phyloP scores from a whole-genome alignment of 2,888 invertebrate genomes.

The Heteromyza rotundicornis region DNA sequence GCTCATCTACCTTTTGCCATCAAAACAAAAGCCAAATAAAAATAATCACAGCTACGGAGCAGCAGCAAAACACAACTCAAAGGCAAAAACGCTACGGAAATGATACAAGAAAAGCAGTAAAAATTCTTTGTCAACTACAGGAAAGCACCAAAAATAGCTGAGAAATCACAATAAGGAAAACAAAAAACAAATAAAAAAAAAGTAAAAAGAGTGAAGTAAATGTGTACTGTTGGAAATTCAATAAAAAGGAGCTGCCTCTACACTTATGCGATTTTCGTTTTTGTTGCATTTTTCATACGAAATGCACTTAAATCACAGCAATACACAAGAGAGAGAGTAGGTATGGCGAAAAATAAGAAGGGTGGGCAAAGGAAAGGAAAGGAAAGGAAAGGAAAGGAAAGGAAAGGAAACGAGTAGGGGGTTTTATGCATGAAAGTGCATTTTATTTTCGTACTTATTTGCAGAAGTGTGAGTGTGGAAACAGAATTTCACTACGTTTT shows the following conservation, averaged over 20 bases:
- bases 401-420: background rate
- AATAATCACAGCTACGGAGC: background rate
- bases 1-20: no score
- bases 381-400: background rate
- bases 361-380: background rate
- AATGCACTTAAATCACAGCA: slow-evolving; percentile 20
- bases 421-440: background rate
- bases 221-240: background rate
- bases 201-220: background rate
- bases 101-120: slow-evolving; percentile 2
- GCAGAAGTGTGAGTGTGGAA: slow-evolving; percentile 13
- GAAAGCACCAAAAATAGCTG: background rate
- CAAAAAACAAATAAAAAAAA: background rate
- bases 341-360: background rate
- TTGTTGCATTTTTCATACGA: slow-evolving; percentile 18
- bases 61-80: background rate
- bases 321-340: background rate
- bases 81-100: slow-evolving; percentile 1
- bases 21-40: background rate
- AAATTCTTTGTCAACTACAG: slow-evolving; percentile 4
- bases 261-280: slow-evolving; percentile 6
- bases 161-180: background rate
- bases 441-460: background rate
- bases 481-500: slow-evolving; percentile 13
- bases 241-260: background rate